Evolutionary conservation across 2,113 vertebrate genomes (phyloP).

Genomic region (Microcebus murinus): DNA sequence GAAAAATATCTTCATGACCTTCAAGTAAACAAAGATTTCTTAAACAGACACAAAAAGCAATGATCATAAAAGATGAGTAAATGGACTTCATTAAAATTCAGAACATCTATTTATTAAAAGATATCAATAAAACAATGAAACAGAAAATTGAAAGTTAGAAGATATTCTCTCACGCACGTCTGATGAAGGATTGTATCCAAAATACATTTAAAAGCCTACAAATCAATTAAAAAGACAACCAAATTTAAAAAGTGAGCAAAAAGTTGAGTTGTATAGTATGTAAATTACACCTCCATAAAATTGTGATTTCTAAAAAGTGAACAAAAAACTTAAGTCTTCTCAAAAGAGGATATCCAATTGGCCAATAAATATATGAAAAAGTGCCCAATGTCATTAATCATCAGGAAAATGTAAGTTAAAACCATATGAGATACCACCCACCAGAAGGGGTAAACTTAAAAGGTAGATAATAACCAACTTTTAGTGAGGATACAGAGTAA

Average conservation of each 20-base stretch:
- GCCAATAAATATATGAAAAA: not conserved
- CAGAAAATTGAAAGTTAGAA: not conserved
- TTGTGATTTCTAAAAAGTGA: not conserved
- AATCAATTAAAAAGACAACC: not conserved
- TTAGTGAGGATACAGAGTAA: not conserved
- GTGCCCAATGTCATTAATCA: not conserved
- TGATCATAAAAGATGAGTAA: not conserved
- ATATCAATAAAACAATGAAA: not conserved
- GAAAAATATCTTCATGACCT: not conserved
- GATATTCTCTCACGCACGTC: not conserved
- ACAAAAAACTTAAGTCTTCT: not conserved
- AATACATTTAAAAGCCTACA: constrained; percentile 4
- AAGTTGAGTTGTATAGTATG: not conserved
- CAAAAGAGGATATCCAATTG: not conserved
- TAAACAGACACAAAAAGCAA: constrained; percentile 18
- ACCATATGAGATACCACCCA: not conserved
- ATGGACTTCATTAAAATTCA: constrained; percentile 34
- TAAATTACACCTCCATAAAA: not conserved
- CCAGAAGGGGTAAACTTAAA: not conserved
- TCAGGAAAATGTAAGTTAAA: constrained; percentile 42
- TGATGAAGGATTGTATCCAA: not conserved
- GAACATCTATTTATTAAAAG: constrained; percentile 5
- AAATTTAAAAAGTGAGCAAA: constrained; percentile 19
- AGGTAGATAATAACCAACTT: not conserved
- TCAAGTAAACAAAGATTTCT: constrained; percentile 4